A percentile compares a stretch with the other conserved stretches of the same genome.
Evolutionary conservation across 2,888 invertebrate genomes (phyloP).

Genomic region (Pristionchus arcanus): DNA sequence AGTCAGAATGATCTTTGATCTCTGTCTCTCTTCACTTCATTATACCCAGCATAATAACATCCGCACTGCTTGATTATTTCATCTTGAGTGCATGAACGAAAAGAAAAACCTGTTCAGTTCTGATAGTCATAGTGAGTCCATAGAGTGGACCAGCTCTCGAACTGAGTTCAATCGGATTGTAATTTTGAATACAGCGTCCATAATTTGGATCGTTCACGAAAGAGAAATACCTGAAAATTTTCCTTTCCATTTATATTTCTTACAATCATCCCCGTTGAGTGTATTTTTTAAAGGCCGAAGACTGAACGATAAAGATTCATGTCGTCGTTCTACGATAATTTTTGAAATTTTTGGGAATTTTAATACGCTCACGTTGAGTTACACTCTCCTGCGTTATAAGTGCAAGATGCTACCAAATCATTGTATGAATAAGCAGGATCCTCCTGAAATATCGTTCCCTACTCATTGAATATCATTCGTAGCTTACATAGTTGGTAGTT

Average conservation of each 20-base stretch:
- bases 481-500: neutral
- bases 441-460: neutral
- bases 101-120: conserved; percentile 59
- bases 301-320: neutral
- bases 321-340: too few species aligned
- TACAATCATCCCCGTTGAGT: too few species aligned
- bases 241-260: too few species aligned
- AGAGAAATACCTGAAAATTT: neutral
- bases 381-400: conserved; percentile 75
- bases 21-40: neutral
- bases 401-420: conserved; percentile 75
- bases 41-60: conserved; percentile 76
- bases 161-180: conserved; percentile 52
- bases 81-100: conserved; percentile 79
- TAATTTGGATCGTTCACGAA: conserved; percentile 10
- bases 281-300: too few species aligned
- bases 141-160: conserved; percentile 74
- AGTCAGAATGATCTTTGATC: neutral
- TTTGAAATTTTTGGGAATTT: neutral
- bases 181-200: conserved; percentile 29
- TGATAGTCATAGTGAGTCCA: conserved; percentile 72
- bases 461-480: neutral
- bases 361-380: conserved; percentile 61
- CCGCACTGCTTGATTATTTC: conserved; percentile 75
- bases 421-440: conserved; percentile 67